These are phyloP conservation scores for Hoplias malabaricus DNA, from an alignment of 2,113 vertebrate species.

Conservation along the genomic window DNA sequence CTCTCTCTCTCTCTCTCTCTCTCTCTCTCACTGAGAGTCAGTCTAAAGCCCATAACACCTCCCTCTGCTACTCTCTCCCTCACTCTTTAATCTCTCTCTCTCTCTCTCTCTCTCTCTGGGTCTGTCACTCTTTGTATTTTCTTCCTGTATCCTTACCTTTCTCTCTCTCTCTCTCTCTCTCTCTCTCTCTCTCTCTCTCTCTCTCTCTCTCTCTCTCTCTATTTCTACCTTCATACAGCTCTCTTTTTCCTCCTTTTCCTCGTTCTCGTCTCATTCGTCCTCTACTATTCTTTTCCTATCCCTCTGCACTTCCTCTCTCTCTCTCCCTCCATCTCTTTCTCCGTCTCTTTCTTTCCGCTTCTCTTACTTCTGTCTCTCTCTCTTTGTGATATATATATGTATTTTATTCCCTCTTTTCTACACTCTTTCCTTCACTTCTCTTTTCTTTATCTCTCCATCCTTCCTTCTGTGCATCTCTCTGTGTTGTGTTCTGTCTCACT, in stretches of 20 bases:
- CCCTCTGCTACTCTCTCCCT: background rate
- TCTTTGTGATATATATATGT: too few species aligned
- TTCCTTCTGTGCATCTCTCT: constrained; percentile 2
- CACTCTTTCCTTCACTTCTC: background rate
- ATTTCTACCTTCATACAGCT: background rate
- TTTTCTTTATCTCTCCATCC: constrained; percentile 5
- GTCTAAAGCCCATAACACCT: too few species aligned
- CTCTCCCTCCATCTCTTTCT: background rate
- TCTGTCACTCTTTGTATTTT: background rate
- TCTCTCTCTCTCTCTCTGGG: background rate
- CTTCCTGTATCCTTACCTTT: background rate
- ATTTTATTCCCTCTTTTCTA: constrained; percentile 11
- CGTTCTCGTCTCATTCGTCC: background rate
- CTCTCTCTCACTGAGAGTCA: too few species aligned
- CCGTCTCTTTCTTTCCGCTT: background rate
- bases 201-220: background rate
- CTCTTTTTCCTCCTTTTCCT: background rate
- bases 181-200: background rate
- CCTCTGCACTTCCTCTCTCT: background rate
- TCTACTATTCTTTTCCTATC: background rate
- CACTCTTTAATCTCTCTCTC: background rate
- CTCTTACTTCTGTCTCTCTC: background rate
- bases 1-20: too few species aligned
- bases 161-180: background rate
- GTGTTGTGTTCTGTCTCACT: constrained; percentile 4